Percentiles rank a stretch among this genome's conserved stretches.
Conservation (phyloP, 1,140 invertebrate species). For the Drosophila jambulina region DNA sequence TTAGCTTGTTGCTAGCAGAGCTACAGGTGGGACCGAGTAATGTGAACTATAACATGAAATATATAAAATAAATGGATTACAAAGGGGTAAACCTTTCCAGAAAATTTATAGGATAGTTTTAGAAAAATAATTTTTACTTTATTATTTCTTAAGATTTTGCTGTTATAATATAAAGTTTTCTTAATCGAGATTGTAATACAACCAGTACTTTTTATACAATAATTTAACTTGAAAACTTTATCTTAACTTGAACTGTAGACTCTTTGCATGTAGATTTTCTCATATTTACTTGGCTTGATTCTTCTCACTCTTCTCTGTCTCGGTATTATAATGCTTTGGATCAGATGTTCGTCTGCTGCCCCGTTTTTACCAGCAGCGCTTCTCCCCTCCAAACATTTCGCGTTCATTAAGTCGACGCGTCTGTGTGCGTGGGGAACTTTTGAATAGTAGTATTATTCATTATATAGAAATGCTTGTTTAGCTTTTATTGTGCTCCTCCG, state of each 20-base stretch:
- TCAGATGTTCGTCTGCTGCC: constrained; percentile 60
- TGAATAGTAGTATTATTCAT: constrained; percentile 48
- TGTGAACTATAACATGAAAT: not conserved
- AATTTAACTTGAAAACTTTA: not conserved
- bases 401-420: constrained; percentile 57
- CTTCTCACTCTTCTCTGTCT: constrained; percentile 7
- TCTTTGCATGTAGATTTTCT: not conserved
- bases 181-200: not conserved
- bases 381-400: constrained; percentile 58
- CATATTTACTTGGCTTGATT: constrained; percentile 22
- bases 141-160: too few relatives aligned
- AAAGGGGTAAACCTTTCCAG: fast-evolving
- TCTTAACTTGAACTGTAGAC: not conserved
- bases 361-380: constrained; percentile 15
- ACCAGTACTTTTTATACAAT: too few relatives aligned
- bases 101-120: not conserved
- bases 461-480: constrained; percentile 55
- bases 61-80: not conserved
- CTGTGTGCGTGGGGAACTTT: constrained; percentile 41
- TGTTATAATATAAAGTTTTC: not conserved
- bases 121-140: fast-evolving
- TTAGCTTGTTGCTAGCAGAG: constrained; percentile 37
- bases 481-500: constrained; percentile 21
- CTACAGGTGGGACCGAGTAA: not conserved
- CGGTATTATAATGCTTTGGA: constrained; percentile 61